phyloP scores from a whole-genome alignment of 1,140 invertebrate genomes.

The Drosophila orena region DNA sequence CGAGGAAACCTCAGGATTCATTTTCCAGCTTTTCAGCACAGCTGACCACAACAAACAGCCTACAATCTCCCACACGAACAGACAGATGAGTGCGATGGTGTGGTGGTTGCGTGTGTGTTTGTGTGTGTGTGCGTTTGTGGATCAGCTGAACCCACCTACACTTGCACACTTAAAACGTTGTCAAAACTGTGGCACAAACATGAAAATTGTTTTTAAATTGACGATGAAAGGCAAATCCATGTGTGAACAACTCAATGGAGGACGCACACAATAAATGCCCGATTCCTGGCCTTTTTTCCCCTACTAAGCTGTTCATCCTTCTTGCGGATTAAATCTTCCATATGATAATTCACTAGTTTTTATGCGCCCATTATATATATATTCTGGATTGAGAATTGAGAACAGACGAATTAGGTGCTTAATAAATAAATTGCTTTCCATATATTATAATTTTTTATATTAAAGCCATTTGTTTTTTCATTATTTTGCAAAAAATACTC shows the following conservation, averaged over 20 bases:
- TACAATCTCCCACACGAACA: constrained; percentile 29
- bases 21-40: constrained; percentile 65
- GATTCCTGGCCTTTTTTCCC: constrained; percentile 3
- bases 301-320: neutral
- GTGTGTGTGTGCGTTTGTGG: neutral
- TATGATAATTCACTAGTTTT: neutral
- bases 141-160: constrained; percentile 1
- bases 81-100: constrained; percentile 9
- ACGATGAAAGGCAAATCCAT: constrained; percentile 46
- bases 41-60: constrained; percentile 67
- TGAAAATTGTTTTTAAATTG: constrained; percentile 68
- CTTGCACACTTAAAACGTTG: constrained; percentile 19
- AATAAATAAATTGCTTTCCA: too few relatives aligned
- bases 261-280: constrained; percentile 16
- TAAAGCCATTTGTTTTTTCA: too few relatives aligned
- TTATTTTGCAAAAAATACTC: too few relatives aligned
- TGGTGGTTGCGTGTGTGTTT: constrained; percentile 2
- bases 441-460: too few relatives aligned
- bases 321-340: neutral
- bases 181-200: constrained; percentile 50
- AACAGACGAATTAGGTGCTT: too few relatives aligned
- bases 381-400: too few relatives aligned
- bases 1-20: constrained; percentile 53
- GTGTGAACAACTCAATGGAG: constrained; percentile 22
- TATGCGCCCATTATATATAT: too few relatives aligned